Evolutionary conservation across 2,888 invertebrate species (phyloP).

Genomic region (Caenorhabditis sp.): DNA sequence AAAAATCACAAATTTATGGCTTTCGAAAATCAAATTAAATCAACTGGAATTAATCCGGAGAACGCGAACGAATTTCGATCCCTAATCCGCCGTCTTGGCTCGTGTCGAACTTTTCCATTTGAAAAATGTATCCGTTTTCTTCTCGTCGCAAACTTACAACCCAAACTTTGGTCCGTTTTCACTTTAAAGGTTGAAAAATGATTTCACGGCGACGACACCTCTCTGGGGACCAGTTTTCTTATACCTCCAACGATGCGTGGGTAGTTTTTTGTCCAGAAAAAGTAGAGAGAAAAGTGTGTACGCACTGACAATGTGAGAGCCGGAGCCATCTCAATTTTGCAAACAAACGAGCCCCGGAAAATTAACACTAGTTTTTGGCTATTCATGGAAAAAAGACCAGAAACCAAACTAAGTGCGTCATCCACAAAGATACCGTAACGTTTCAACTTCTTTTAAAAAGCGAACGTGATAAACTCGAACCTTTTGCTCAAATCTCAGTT

Average conservation of each 20-base stretch:
- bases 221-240: slow-evolving; percentile 10
- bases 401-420: slow-evolving; percentile 19
- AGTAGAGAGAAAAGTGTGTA: neutral
- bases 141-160: too few relatives aligned
- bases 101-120: neutral
- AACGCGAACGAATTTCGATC: too few relatives aligned
- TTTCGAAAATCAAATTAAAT: neutral
- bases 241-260: slow-evolving; percentile 16
- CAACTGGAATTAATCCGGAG: too few relatives aligned
- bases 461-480: too few relatives aligned
- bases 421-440: too few relatives aligned
- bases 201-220: slow-evolving; percentile 33
- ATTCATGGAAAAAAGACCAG: slow-evolving; percentile 24
- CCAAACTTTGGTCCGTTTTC: slow-evolving; percentile 37
- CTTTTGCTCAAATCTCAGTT: slow-evolving; percentile 21
- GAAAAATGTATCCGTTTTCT: neutral
- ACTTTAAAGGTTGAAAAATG: slow-evolving; percentile 43
- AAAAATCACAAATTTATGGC: neutral
- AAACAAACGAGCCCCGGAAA: slow-evolving; percentile 15
- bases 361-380: slow-evolving; percentile 24
- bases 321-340: slow-evolving; percentile 31
- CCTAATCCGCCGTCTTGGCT: too few relatives aligned
- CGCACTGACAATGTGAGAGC: neutral
- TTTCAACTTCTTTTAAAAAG: neutral
- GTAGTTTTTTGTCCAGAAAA: too few relatives aligned